Conservation (phyloP, 2,797 vertebrate genomes). For the Tympanoctomys barrerae region DNA sequence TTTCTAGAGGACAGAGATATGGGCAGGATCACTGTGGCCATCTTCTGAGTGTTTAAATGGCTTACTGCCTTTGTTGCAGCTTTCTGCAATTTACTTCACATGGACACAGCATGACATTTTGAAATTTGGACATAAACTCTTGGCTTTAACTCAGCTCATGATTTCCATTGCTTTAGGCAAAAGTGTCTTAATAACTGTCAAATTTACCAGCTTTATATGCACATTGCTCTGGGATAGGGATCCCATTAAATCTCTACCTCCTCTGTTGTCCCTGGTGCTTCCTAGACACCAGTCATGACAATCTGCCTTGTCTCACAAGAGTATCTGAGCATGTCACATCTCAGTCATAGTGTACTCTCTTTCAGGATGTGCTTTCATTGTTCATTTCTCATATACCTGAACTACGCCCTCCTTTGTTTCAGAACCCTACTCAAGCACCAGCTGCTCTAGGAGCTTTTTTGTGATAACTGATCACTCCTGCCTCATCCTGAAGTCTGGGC, state of each 20-base stretch:
- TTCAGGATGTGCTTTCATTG: neutral
- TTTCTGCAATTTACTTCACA: neutral
- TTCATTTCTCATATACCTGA: neutral
- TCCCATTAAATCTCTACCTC: neutral
- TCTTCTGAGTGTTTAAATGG: neutral
- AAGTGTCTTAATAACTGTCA: neutral
- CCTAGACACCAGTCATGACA: neutral
- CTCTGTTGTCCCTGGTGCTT: neutral
- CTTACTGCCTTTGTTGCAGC: neutral
- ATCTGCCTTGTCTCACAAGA: neutral
- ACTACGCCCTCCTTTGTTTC: neutral
- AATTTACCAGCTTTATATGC: neutral
- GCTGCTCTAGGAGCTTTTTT: neutral
- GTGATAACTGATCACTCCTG: neutral
- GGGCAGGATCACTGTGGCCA: neutral
- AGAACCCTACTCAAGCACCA: neutral
- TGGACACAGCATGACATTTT: neutral
- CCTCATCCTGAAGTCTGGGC: neutral
- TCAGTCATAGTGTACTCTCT: neutral
- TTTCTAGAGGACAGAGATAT: neutral
- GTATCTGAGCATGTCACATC: neutral
- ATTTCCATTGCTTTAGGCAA: neutral
- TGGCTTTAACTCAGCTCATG: neutral
- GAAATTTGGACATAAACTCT: slow-evolving; percentile 6
- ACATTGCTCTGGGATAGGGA: too few species aligned